phyloP scores from a whole-genome alignment of 2,113 vertebrate genomes.

The Podarcis muralis region DNA sequence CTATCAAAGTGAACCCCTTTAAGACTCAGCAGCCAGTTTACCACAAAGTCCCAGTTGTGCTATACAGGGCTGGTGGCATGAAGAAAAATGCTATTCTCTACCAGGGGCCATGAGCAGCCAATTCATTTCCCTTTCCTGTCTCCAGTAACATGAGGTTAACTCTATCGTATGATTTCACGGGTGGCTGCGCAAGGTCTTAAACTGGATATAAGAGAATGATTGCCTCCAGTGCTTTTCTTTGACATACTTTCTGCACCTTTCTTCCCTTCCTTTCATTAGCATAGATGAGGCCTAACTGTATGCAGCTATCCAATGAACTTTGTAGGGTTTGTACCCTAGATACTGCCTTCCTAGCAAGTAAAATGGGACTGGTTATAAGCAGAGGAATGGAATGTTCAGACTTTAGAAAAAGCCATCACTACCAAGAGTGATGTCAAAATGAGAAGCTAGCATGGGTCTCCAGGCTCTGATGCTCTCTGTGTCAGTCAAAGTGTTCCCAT shows the following conservation, averaged over 20 bases:
- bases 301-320: not conserved
- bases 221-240: not conserved
- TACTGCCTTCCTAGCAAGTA: not conserved
- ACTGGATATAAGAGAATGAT: not conserved
- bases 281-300: not conserved
- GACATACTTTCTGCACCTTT: not conserved
- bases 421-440: not conserved
- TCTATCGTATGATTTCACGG: not conserved
- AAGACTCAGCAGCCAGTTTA: not conserved
- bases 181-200: not conserved
- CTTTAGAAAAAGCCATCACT: not conserved
- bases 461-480: not conserved
- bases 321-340: not conserved
- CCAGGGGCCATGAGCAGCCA: not conserved
- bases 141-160: accelerated
- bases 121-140: not conserved
- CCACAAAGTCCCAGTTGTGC: constrained; percentile 1
- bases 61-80: not conserved
- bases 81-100: not conserved
- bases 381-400: not conserved
- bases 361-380: not conserved
- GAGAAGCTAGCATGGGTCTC: not conserved
- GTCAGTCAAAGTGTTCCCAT: not conserved
- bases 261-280: not conserved
- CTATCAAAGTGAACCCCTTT: not conserved